Evolutionary conservation across 2,888 invertebrate genomes (phyloP).

Genomic region (Pristionchus arcanus): DNA sequence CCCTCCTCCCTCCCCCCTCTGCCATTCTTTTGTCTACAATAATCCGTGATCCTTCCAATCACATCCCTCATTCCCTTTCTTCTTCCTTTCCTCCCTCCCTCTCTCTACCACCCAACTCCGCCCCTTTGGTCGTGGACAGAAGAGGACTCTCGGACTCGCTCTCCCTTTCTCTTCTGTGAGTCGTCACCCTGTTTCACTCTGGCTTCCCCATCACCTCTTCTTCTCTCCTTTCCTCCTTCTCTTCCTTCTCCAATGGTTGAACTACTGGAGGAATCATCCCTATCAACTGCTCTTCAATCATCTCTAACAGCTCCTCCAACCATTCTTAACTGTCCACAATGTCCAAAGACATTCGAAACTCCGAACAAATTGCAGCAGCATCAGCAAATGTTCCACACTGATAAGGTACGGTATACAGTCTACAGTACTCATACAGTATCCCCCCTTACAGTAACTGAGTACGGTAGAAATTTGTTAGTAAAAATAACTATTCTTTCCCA

Average conservation of each 20-base stretch:
- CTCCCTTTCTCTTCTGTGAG: constrained; percentile 24
- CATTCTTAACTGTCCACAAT: constrained; percentile 63
- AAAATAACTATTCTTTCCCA: neutral
- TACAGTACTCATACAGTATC: constrained; percentile 26
- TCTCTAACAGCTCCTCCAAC: neutral
- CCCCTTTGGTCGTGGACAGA: constrained; percentile 44
- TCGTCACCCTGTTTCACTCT: constrained; percentile 37
- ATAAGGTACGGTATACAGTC: constrained; percentile 68
- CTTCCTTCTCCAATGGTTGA: constrained; percentile 32
- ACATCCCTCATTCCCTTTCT: neutral
- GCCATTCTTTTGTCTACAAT: constrained; percentile 15
- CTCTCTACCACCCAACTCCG: neutral
- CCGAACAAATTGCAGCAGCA: constrained; percentile 74
- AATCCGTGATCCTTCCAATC: constrained; percentile 31
- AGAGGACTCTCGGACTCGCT: constrained; percentile 47
- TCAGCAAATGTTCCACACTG: constrained; percentile 76
- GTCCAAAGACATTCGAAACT: constrained; percentile 72
- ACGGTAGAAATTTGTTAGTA: neutral
- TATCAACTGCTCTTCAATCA: constrained; percentile 24
- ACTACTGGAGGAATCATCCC: constrained; percentile 14
- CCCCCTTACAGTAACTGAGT: neutral
- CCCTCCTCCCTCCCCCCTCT: neutral
- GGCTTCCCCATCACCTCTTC: neutral
- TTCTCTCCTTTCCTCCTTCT: constrained; percentile 24
- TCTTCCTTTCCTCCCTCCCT: constrained; percentile 1